A percentile compares a stretch with the other conserved stretches of the same genome.
phyloP scores from a whole-genome alignment of 2,888 invertebrate species.

The Eupithecia dodoneata region DNA sequence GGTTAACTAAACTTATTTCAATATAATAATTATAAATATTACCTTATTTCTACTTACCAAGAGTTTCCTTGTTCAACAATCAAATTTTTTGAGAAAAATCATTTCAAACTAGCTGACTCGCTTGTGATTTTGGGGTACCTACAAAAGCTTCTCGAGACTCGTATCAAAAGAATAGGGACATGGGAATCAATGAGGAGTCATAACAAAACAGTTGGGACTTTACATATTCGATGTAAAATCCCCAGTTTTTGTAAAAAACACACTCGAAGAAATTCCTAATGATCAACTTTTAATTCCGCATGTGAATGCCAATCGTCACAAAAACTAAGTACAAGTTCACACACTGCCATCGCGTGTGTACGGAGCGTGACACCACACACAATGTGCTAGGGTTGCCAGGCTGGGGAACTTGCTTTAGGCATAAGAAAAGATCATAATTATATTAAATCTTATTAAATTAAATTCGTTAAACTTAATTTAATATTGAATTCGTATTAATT shows the following conservation, averaged over 20 bases:
- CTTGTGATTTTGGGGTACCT: too few species aligned
- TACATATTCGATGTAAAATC: background rate
- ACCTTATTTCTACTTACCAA: background rate
- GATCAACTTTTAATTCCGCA: conserved; percentile 11
- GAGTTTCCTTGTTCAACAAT: background rate
- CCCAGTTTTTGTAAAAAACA: background rate
- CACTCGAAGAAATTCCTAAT: background rate
- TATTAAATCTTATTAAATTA: too few species aligned
- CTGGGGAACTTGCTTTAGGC: background rate
- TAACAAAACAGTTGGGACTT: too few species aligned
- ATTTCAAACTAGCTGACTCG: too few species aligned
- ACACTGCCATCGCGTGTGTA: conserved; percentile 40
- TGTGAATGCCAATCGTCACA: conserved; percentile 8
- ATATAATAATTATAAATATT: too few species aligned
- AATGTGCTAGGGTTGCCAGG: conserved; percentile 30
- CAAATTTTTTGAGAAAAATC: background rate
- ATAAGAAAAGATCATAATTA: too few species aligned
- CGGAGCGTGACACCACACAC: conserved; percentile 6
- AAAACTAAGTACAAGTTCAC: conserved; percentile 37
- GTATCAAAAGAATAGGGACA: background rate
- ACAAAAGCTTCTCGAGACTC: too few species aligned
- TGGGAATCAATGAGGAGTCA: background rate
- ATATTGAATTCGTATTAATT: too few species aligned
- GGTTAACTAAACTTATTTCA: too few species aligned
- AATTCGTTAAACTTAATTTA: too few species aligned